Conservation (phyloP, 2,888 invertebrate genomes). For the Drosophila yooni region DNA sequence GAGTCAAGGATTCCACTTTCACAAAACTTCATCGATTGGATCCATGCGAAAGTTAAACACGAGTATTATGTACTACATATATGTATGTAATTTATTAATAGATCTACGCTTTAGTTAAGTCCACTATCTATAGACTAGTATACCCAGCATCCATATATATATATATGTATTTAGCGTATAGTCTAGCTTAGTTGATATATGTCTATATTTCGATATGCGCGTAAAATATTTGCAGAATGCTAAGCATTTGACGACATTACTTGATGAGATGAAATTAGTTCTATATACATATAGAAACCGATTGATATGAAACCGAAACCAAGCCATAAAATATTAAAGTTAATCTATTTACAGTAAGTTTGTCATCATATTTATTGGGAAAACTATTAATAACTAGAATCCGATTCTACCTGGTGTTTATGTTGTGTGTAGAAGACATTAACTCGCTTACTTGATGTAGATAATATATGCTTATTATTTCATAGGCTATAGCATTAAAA, state of each 20-base stretch:
- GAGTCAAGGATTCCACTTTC: constrained; percentile 28
- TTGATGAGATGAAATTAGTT: constrained; percentile 14
- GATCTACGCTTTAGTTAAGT: constrained; percentile 49
- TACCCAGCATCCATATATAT: constrained; percentile 3
- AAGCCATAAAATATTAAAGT: constrained; percentile 74
- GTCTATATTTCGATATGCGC: constrained; percentile 63
- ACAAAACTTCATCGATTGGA: constrained; percentile 22
- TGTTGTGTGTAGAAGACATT: not conserved
- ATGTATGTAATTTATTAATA: constrained; percentile 55
- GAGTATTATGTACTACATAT: constrained; percentile 52
- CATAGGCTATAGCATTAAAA: too few relatives aligned
- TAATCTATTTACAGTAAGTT: constrained; percentile 53
- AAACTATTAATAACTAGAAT: too few relatives aligned
- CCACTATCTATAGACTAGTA: constrained; percentile 31
- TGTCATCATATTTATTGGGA: not conserved
- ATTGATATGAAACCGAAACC: constrained; percentile 53
- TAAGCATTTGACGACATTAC: constrained; percentile 63
- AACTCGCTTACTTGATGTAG: too few relatives aligned
- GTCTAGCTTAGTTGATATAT: constrained; percentile 43
- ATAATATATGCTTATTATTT: too few relatives aligned
- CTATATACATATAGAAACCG: constrained; percentile 25
- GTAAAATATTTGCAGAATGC: constrained; percentile 57
- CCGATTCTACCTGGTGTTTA: not conserved
- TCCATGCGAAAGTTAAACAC: constrained; percentile 14
- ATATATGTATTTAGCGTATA: constrained; percentile 34